phyloP scores from a whole-genome alignment of 2,113 vertebrate species.

The Chaenocephalus aceratus region DNA sequence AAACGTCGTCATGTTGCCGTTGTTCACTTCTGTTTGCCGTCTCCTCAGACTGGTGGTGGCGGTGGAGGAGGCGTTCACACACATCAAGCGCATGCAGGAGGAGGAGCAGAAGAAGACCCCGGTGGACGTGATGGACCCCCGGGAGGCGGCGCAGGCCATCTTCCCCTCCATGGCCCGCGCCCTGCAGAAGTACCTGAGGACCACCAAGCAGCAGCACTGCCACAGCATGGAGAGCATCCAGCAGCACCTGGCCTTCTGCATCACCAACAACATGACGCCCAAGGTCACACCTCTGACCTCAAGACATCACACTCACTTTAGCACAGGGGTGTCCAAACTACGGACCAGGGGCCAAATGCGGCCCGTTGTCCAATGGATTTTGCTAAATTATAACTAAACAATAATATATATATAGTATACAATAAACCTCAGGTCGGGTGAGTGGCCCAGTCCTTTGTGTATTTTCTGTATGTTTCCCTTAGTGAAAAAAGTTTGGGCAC shows the following conservation, averaged over 20 bases:
- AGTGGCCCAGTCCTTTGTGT: no score
- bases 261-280: constrained; percentile 96
- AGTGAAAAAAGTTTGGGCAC: no score
- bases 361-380: no score
- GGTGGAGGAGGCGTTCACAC: constrained; percentile 96
- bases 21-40: not conserved
- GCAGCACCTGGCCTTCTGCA: constrained; percentile 96
- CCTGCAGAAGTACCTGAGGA: constrained; percentile 96
- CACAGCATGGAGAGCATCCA: constrained; percentile 99
- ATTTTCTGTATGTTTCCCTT: no score
- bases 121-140: constrained; percentile 93
- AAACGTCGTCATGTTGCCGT: no score
- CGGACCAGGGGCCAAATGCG: no score
- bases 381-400: no score
- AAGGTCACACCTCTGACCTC: constrained; percentile 83
- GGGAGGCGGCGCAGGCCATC: constrained; percentile 96
- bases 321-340: no score
- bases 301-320: no score
- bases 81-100: constrained; percentile 92
- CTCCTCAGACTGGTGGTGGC: constrained; percentile 91
- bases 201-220: constrained; percentile 95
- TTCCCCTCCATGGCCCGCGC: constrained; percentile 97
- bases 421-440: no score
- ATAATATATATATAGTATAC: no score
- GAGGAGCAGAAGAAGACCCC: constrained; percentile 93